These are phyloP conservation scores for Rhinophrynus dorsalis DNA, from an alignment of 2,797 vertebrate genomes.

Conservation along the genomic window DNA sequence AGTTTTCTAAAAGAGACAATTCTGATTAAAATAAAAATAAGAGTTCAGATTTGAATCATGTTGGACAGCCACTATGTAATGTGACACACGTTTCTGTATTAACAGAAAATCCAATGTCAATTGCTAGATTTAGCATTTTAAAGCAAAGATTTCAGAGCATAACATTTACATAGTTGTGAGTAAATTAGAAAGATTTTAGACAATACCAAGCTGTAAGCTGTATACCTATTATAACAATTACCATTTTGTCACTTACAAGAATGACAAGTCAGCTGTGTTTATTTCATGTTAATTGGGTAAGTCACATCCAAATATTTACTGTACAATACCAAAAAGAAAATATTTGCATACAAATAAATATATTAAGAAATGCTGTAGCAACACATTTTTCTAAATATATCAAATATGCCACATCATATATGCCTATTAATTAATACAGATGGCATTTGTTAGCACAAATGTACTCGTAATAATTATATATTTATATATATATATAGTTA, in stretches of 20 bases:
- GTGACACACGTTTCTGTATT: too few species aligned
- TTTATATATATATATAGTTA: too few species aligned
- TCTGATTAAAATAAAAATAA: too few species aligned
- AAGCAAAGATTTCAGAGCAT: conserved; percentile 23
- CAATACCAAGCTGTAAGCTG: conserved; percentile 23
- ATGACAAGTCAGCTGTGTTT: conserved; percentile 34
- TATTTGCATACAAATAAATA: too few species aligned
- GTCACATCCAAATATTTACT: conserved; percentile 2
- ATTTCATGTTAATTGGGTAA: background rate
- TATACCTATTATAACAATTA: conserved; percentile 28
- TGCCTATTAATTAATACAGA: background rate
- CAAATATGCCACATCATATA: background rate
- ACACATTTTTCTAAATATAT: background rate
- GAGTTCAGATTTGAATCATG: conserved; percentile 13
- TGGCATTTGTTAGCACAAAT: too few species aligned
- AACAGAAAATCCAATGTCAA: background rate
- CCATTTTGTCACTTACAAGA: background rate
- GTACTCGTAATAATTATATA: too few species aligned
- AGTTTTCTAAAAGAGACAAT: too few species aligned
- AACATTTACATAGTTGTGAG: background rate
- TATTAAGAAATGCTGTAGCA: too few species aligned
- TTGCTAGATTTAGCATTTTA: conserved; percentile 13
- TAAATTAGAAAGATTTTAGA: conserved; percentile 18
- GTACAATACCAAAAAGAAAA: background rate
- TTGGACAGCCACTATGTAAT: conserved; percentile 20